Base-by-base conservation (phyloP, 2,888 invertebrate species). In the Lordiphosa andalusiaca region DNA sequence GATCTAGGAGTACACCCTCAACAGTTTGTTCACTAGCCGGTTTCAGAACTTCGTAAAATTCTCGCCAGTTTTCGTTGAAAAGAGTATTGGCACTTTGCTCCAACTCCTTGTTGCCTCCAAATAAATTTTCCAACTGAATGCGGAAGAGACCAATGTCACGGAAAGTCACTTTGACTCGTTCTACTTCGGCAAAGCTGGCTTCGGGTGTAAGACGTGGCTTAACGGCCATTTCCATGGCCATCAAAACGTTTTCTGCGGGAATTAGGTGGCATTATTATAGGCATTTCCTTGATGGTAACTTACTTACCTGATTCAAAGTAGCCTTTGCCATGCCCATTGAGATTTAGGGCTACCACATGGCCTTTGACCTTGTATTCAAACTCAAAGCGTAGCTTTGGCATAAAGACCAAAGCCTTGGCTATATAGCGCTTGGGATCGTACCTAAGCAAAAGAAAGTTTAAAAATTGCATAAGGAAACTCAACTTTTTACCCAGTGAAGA, bases 51-150 rank as follows among this genome's bases (percentile, higher is more conserved):
- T 93, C 93, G 0, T 92, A 92, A 1, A 93, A 92, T 40, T 93
- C 92, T 23, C 92, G 90, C 94, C 94, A 94, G 85, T 93, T 94
- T 10, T 92, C 92, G 84, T 94, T 94, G 65, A 94, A 89, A 69
- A 94, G 92, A 6, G 91, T 91, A 77, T 94, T 93, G 2, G 93
- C 93, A 70, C 92, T 92, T 41, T 93, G 92, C 91, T 93, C 93
- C 9, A 87, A 65, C 1, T 75, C 72, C 6, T 58, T 64, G 39
- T 84, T 72, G 12, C 73, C 78, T 4, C 61, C 63, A 78, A 94
- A 93, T 23, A 94, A 88, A 88, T 94, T 93, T 44, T 92, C 91
- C 91, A 94, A 91, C 51, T 92, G 90, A 61, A 93, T 88, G 85
- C 91, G 91, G 46, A 94, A 88, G 16, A 92, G 92, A 21, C 92